These are phyloP conservation scores for Zeus faber DNA, from an alignment of 2,113 vertebrate species.

Conservation along the genomic window DNA sequence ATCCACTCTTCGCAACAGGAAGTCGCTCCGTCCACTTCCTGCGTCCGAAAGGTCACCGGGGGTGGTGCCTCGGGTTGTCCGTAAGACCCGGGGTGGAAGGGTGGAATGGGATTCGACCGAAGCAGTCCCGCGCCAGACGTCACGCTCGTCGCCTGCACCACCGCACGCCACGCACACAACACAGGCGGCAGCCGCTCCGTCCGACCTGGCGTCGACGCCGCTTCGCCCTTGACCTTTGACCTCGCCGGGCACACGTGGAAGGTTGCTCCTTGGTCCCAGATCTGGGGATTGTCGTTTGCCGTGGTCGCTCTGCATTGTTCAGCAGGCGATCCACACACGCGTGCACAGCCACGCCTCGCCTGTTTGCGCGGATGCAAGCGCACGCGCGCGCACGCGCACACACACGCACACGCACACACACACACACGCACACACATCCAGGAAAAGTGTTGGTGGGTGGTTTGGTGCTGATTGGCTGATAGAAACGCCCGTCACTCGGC, in stretches of 20 bases:
- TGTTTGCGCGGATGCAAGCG: too few relatives aligned
- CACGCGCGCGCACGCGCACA: neutral
- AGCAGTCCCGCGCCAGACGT: too few relatives aligned
- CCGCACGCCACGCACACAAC: too few relatives aligned
- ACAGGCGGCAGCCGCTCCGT: too few relatives aligned
- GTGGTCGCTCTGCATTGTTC: too few relatives aligned
- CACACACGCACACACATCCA: slow-evolving; percentile 21
- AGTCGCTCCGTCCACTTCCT: slow-evolving; percentile 24
- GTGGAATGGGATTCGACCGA: slow-evolving; percentile 48
- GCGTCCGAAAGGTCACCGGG: slow-evolving; percentile 16
- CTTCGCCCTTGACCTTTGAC: neutral
- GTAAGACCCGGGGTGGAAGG: slow-evolving; percentile 59
- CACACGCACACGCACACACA: slow-evolving; percentile 25
- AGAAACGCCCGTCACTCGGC: slow-evolving; percentile 1
- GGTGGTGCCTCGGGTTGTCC: slow-evolving; percentile 31
- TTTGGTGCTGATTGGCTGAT: slow-evolving; percentile 16
- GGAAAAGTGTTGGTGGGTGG: slow-evolving; percentile 5
- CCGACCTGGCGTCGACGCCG: too few relatives aligned
- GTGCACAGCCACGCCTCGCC: neutral
- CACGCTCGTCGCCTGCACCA: too few relatives aligned
- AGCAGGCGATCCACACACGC: slow-evolving; percentile 4
- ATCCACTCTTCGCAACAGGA: slow-evolving; percentile 44
- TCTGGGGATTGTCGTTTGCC: too few relatives aligned
- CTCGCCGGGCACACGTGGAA: too few relatives aligned
- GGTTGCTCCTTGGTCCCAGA: too few relatives aligned